Evolutionary conservation across 2,797 vertebrate species (phyloP), one percentile per base, ranked within the genome.

Genomic region (Centropyge bicolor): DNA sequence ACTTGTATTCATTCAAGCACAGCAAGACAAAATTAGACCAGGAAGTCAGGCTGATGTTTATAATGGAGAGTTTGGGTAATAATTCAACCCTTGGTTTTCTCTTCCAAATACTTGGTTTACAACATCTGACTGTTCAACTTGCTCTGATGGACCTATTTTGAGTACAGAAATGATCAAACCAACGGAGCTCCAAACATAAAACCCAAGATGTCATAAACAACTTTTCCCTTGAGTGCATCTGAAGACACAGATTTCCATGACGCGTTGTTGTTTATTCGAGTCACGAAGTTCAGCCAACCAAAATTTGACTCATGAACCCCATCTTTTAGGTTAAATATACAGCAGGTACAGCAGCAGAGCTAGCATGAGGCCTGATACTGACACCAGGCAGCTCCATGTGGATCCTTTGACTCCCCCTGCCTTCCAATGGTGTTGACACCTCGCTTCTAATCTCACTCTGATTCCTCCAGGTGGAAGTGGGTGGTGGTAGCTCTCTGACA

Each of bases 361-460:
- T 63, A 70, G 82, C 76, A 57, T 55, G 74, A 83, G 68, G 74
- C 59, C 83, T 76, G 76, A 54, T 79, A 69, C 80, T 74, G 82
- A 85, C 86, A 81, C 73, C 74, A 64, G 68, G 77, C 70, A 83
- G 80, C 81, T 85, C 61, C 69, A 51, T 63, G 85, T 81, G 78
- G 61, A 63, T 80, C 41, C 70, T 73, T 60, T 65, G 83, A 64
- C 82, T 69, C 45, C 45, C 38, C 31, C 52, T 80, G 63, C 74
- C 66, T 82, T 59, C 74, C 76, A 59, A 10, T 64, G 70, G 74
- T 16, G 56, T 68, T 70, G 64, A 82, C 79, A 82, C 64, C 74
- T 76, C 56, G 10, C n/a, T 36, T 76, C 63, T 83, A 63, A 36
- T 61, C 81, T 80, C 60, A 31, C 54, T 80, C 66, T 78, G 77